Conservation (phyloP, 2,113 vertebrate genomes). For the Numenius arquata region DNA sequence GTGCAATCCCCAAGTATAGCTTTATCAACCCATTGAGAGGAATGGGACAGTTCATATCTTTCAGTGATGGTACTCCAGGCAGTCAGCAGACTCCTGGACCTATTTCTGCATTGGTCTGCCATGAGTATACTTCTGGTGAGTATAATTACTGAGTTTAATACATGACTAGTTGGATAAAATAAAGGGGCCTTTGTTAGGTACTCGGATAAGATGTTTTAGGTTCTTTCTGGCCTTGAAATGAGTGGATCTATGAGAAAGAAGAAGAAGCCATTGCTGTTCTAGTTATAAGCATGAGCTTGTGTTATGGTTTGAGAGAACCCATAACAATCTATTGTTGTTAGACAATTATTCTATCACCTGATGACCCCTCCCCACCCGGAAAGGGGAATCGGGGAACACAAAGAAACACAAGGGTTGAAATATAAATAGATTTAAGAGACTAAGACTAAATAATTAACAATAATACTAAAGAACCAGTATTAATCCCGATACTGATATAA, state of each 20-base stretch:
- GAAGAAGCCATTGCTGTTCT: neutral
- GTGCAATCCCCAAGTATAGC: neutral
- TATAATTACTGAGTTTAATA: neutral
- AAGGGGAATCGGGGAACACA: no score
- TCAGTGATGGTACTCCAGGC: neutral
- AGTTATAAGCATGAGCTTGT: neutral
- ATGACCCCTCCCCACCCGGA: no score
- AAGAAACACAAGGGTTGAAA: no score
- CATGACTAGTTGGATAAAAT: neutral
- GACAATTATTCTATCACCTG: no score
- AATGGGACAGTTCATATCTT: accelerated
- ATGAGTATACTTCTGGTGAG: neutral
- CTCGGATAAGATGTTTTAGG: neutral
- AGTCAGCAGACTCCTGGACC: neutral
- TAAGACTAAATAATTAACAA: no score
- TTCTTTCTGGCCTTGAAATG: neutral
- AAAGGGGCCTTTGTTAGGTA: neutral
- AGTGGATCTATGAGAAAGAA: neutral
- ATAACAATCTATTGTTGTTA: no score
- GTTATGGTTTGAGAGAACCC: no score
- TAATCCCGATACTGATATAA: no score
- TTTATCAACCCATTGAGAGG: neutral
- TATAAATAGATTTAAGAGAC: no score
- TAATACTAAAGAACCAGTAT: no score
- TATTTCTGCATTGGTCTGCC: neutral